Base-by-base conservation (phyloP, 2,797 vertebrate species). In the Myripristis jacobus region DNA sequence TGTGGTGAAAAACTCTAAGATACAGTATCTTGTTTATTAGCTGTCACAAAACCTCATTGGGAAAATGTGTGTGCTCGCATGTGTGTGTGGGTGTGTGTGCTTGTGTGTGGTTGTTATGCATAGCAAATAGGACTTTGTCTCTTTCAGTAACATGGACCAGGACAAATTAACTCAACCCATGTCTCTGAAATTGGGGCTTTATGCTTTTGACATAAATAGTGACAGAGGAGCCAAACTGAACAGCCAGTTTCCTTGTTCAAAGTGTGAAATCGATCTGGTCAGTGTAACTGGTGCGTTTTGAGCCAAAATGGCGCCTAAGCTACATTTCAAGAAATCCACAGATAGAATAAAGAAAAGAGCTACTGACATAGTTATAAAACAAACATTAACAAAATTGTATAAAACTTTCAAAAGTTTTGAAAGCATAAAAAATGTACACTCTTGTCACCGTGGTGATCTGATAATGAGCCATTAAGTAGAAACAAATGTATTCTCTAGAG, bases 311-410 rank as follows among this genome's bases (percentile, higher is more conserved):
- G 74, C 71, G 60, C 73, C n/a, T n/a, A 25, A 38, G 51, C 57
- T 88, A 81, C 46, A 13, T 76, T 70, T 69, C 46, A 88, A 80
- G n/a, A 76, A 74, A 75, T 83, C 74, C 57, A 78, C 54, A 59
- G 50, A 57, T 25, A 68, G 64, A 53, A 69, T 48, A 56, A 36
- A 76, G 16, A 59, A 70, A 67, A 62, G 66, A 71, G 50, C 80
- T 79, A 89, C 80, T 27, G 70, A 75, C 47, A 76, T 84, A 44
- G 48, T 89, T 92, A 93, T 83, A 94, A 93, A 94, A 93, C 84
- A 91, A 82, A 85, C 82, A 89, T 90, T 82, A 90, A 91, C 70
- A 93, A 95, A 94, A 89, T 89, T 86, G 88, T 93, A 93, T 85
- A 93, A 93, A 94, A 91, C 87, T 88, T 91, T 87, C 89, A 92